Base-by-base conservation (phyloP, 1,140 invertebrate genomes). In the Drosophila albomicans region DNA sequence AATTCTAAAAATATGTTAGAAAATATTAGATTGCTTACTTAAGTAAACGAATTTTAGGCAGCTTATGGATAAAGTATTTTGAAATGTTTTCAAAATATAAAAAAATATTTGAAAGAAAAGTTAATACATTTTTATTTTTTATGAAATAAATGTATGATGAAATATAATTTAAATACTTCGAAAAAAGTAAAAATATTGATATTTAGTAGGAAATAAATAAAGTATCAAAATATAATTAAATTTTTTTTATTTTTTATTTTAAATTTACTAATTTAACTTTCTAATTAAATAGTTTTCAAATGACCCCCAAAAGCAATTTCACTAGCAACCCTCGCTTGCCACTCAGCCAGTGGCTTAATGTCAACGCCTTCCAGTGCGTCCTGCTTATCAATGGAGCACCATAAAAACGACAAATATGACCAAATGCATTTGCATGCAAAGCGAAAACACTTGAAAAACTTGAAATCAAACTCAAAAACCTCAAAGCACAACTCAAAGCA, bases 361-460 rank as follows among this genome's bases (percentile, higher is more conserved):
- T 45, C 64, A 52, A 46, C 45, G 35, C 52, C 49, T 71, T 63
- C 57, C 48, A 58, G 38, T 74, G 59, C 51, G 6, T 63, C 32
- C 38, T 51, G 64, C 52, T 86, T 88, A 88, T 87, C 80, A 65
- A 80, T 65, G 56, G 43, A 4, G 61, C 7, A n/a, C 59, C 84
- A 65, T 87, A 82, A 88, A 88, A 71, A 54, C 73, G 56, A 52
- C 84, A 52, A 87, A 87, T 88, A 82, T 79, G 84, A 54, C 62
- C 70, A 62, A 67, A 58, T 66, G 78, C 75, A 87, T 82, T 86
- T 82, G 82, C 82, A 64, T 67, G 58, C 54, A 58, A 48, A 61
- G 48, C 20, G 46, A 52, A 52, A n/a, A 38, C 54, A 41, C 32
- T 57, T 13, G n/a, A 57, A 2, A 4, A 38, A 57, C 35, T 57